Conservation (phyloP, 2,113 vertebrate species). For the Thryonomys swinderianus region DNA sequence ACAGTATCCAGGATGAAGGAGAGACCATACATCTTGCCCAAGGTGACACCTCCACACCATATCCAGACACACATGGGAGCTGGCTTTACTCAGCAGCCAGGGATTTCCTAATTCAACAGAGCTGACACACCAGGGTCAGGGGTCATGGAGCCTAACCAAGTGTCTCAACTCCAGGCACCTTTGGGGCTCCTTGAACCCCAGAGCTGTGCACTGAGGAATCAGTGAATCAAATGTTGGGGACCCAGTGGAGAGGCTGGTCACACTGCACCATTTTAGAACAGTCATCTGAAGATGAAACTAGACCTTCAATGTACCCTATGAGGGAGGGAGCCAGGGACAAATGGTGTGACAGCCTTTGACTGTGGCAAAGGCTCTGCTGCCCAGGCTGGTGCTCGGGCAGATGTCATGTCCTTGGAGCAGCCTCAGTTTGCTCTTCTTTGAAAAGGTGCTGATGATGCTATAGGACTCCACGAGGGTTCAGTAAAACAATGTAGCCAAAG, state of each 20-base stretch:
- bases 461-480: not conserved
- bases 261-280: not conserved
- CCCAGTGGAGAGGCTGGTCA: not conserved
- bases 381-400: not conserved
- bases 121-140: not conserved
- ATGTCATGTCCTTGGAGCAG: accelerated
- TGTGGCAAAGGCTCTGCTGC: too few relatives aligned
- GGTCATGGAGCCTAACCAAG: not conserved
- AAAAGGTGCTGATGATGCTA: accelerated
- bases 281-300: not conserved
- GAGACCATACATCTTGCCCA: too few relatives aligned
- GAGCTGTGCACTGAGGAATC: too few relatives aligned
- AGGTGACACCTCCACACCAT: not conserved
- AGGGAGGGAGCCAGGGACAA: not conserved
- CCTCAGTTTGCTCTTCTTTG: not conserved
- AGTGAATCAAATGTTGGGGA: not conserved
- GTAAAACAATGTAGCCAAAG: accelerated
- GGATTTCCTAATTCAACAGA: not conserved
- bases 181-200: too few relatives aligned
- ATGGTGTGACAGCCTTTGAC: not conserved
- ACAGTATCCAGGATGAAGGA: not conserved
- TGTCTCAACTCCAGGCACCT: not conserved
- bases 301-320: not conserved
- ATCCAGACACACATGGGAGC: not conserved
- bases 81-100: not conserved